Conservation (phyloP, 2,113 vertebrate genomes). For the Gymnogyps californianus region DNA sequence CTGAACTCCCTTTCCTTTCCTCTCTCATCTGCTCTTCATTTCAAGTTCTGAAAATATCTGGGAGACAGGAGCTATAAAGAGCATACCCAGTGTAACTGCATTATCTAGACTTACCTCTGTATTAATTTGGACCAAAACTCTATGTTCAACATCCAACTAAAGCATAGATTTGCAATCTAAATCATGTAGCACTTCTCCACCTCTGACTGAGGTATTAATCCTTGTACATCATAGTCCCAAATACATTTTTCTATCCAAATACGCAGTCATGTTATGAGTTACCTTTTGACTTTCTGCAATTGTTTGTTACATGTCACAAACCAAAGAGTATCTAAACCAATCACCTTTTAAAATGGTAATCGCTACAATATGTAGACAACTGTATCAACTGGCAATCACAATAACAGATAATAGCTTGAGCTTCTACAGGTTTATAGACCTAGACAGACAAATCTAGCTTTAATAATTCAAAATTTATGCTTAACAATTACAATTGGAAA, state of each 20-base stretch:
- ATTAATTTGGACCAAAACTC: neutral
- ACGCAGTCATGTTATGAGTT: neutral
- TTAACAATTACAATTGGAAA: neutral
- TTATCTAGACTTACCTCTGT: neutral
- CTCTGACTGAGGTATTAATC: neutral
- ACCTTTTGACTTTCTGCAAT: neutral
- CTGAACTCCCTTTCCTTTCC: neutral
- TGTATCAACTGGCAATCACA: neutral
- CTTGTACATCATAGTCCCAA: neutral
- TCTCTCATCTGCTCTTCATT: neutral
- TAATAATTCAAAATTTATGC: neutral
- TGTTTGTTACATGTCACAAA: neutral
- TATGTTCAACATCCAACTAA: neutral
- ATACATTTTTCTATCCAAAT: neutral
- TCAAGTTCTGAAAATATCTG: neutral
- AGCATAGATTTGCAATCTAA: neutral
- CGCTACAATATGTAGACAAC: neutral
- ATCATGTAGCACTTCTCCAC: neutral
- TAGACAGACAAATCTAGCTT: neutral
- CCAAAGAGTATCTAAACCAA: neutral
- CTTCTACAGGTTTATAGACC: neutral
- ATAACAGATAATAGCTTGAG: neutral
- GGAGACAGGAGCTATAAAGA: neutral
- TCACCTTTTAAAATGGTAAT: neutral
- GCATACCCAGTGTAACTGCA: accelerated